phyloP scores from a whole-genome alignment of 2,113 vertebrate genomes.

The Tachuris rubrigastra region DNA sequence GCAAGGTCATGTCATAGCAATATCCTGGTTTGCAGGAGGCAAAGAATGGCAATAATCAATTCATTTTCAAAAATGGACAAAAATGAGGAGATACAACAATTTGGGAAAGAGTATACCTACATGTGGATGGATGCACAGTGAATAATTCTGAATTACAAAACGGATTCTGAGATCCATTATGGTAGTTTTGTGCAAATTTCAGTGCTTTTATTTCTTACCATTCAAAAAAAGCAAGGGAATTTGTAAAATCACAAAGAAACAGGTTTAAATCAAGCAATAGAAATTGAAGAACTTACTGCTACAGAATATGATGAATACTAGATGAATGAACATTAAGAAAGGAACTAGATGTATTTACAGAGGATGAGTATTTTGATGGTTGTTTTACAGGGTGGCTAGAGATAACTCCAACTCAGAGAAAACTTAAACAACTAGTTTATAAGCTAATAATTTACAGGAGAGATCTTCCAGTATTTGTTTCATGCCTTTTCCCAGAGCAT shows the following conservation, averaged over 20 bases:
- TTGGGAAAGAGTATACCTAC: background rate
- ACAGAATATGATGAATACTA: background rate
- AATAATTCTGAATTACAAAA: background rate
- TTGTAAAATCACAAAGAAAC: background rate
- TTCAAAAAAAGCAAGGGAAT: background rate
- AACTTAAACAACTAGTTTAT: background rate
- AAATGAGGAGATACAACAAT: background rate
- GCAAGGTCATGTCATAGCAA: background rate
- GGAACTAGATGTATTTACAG: background rate
- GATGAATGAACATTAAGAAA: background rate
- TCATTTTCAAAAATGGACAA: background rate
- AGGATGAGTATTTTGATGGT: background rate
- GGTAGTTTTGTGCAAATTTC: background rate
- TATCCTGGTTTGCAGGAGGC: background rate
- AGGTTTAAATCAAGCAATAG: background rate
- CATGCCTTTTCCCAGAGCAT: background rate
- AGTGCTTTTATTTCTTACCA: background rate
- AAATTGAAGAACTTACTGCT: background rate
- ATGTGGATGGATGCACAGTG: background rate
- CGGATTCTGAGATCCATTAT: background rate
- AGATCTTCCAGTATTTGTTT: background rate
- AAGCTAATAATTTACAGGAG: background rate
- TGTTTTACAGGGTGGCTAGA: background rate
- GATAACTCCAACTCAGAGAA: background rate
- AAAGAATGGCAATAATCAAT: background rate